Evolutionary conservation across 2,797 vertebrate species (phyloP).

Genomic region (Rachycentron canadum): DNA sequence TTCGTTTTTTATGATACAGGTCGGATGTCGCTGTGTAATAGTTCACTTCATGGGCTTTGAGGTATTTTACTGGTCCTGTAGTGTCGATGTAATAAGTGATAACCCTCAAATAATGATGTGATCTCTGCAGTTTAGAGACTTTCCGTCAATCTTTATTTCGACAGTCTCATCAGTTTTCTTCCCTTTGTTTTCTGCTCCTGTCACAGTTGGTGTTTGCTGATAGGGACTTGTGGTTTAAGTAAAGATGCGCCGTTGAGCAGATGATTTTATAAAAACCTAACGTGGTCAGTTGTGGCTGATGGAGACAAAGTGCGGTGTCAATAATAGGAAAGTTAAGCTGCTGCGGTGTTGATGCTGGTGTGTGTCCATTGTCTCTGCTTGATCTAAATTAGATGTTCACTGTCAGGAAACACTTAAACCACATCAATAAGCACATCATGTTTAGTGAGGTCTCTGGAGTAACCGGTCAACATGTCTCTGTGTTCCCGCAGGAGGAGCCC

Average conservation of each 20-base stretch:
- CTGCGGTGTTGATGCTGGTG: background rate
- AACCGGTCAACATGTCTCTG: background rate
- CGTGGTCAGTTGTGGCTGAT: background rate
- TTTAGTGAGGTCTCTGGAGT: background rate
- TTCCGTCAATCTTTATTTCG: background rate
- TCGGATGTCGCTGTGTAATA: background rate
- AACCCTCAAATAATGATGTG: background rate
- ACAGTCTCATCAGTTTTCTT: background rate
- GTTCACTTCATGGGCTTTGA: background rate
- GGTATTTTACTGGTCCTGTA: background rate
- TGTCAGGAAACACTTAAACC: background rate
- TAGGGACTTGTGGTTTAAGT: background rate
- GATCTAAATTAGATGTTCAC: background rate
- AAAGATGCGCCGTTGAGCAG: background rate
- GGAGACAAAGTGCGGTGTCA: background rate
- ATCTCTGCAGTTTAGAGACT: background rate
- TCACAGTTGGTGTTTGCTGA: background rate
- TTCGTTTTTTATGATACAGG: background rate
- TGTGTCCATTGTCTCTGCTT: no score
- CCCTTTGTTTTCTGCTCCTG: background rate
- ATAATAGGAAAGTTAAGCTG: background rate
- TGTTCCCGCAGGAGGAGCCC: slow-evolving; percentile 90
- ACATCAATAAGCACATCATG: slow-evolving; percentile 10
- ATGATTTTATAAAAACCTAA: background rate
- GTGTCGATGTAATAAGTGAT: no score